These are phyloP conservation scores for Psittacula echo DNA, from an alignment of 2,797 vertebrate genomes.

Conservation along the genomic window DNA sequence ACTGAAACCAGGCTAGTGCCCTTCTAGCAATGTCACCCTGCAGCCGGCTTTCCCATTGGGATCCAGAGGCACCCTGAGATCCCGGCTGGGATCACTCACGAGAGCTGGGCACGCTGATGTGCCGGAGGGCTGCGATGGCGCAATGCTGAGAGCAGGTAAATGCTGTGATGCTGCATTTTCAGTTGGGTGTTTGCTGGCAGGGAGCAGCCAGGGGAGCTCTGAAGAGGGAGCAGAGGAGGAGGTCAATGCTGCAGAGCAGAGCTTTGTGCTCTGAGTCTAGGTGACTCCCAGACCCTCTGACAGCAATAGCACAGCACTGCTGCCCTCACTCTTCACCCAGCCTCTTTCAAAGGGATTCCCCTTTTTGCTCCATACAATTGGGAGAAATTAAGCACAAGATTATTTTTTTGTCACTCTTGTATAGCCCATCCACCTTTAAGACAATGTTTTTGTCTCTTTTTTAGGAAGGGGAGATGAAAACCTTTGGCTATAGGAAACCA, in stretches of 20 bases:
- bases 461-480: neutral
- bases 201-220: neutral
- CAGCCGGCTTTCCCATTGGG: neutral
- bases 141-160: neutral
- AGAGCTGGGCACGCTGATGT: fast-evolving
- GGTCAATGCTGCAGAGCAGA: neutral
- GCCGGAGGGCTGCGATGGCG: neutral
- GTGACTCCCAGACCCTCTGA: neutral
- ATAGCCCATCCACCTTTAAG: neutral
- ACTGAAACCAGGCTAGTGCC: constrained; percentile 48
- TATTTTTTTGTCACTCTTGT: neutral
- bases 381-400: neutral
- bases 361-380: neutral
- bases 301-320: fast-evolving
- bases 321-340: neutral
- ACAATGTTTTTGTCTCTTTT: neutral
- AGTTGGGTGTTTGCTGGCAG: fast-evolving
- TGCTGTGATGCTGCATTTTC: fast-evolving
- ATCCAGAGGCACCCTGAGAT: neutral
- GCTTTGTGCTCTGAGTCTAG: neutral
- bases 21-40: constrained; percentile 21
- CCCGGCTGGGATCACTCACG: neutral
- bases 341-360: neutral
- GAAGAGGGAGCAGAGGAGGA: neutral
- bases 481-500: neutral